Base-by-base conservation (phyloP, 2,113 vertebrate genomes). In the Cepphus grylle region DNA sequence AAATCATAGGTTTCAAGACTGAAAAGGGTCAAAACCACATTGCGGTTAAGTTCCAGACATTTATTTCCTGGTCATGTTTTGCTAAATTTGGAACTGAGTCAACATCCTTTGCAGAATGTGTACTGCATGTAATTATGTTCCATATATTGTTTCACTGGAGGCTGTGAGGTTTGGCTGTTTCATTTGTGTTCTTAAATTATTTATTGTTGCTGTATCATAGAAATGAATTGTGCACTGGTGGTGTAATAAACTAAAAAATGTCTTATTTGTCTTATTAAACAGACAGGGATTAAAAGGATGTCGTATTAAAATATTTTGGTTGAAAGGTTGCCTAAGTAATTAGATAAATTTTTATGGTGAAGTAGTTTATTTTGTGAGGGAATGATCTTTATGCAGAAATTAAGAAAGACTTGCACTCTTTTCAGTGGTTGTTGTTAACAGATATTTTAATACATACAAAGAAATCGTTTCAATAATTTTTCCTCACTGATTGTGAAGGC, bases 11-110 rank as follows among this genome's bases (percentile, higher is more conserved):
- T 66, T 80, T 91, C 49, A 66, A 52, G 71, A 73, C 42, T 47
- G 50, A 78, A 81, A 78, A 91, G 56, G 52, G 25, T 95, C 63
- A 90, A 86, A 73, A 30, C 21, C 32, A 59, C 8, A 21, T n/a
- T 65, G 38, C 78, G 23, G 30, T 90, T 84, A 73, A 88, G 45
- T 79, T 81, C 49, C 45, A 93, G 88, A 67, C 65, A 36, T 53
- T 81, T 95, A 77, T 34, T 95, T 95, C 67, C 78, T 78, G 87
- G 42, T 58, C 63, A 74, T 8, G 15, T 88, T 93, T 93, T 90
- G 50, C 76, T 86, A 55, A 91, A 86, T 72, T 91, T 86, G 81
- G 47, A 93, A 49, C 61, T 36, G 53, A 95, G 30, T 93, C 89
- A 92, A 63, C 62, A 85, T 89, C 79, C 76, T 94, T 86, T 90